phyloP scores from a whole-genome alignment of 2,797 vertebrate genomes.

The Delichon dasypus region DNA sequence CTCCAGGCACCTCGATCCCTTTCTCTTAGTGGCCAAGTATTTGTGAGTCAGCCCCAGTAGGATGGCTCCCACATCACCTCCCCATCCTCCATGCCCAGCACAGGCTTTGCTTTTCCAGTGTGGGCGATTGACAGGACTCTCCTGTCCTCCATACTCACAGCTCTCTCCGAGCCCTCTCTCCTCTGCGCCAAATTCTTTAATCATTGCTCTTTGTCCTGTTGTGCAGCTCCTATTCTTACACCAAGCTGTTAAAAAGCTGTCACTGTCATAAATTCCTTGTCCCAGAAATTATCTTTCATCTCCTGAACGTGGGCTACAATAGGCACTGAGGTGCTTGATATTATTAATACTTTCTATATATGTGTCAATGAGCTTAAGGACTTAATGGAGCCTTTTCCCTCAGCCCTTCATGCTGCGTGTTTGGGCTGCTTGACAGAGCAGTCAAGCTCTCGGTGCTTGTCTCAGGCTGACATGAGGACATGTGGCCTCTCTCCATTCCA shows the following conservation, averaged over 20 bases:
- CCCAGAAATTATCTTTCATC: slow-evolving; percentile 66
- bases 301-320: slow-evolving; percentile 42
- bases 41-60: not conserved
- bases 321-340: slow-evolving; percentile 21
- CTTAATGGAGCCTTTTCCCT: slow-evolving; percentile 31
- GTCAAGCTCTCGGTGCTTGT: not conserved
- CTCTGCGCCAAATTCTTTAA: slow-evolving; percentile 38
- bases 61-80: not conserved
- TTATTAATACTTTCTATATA: slow-evolving; percentile 49
- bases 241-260: slow-evolving; percentile 52
- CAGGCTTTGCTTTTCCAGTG: not conserved
- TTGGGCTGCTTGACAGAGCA: slow-evolving; percentile 5
- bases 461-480: not conserved
- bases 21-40: not conserved
- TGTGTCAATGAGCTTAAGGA: slow-evolving; percentile 45
- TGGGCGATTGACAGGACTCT: not conserved
- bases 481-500: not conserved
- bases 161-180: not conserved
- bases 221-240: slow-evolving; percentile 9
- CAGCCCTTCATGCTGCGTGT: not conserved
- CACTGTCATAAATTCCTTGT: slow-evolving; percentile 54
- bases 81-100: not conserved
- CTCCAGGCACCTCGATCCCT: not conserved
- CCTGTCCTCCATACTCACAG: not conserved
- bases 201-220: slow-evolving; percentile 37